These are phyloP conservation scores for Cosmia trapezina DNA, from an alignment of 2,888 invertebrate species.

Conservation along the genomic window DNA sequence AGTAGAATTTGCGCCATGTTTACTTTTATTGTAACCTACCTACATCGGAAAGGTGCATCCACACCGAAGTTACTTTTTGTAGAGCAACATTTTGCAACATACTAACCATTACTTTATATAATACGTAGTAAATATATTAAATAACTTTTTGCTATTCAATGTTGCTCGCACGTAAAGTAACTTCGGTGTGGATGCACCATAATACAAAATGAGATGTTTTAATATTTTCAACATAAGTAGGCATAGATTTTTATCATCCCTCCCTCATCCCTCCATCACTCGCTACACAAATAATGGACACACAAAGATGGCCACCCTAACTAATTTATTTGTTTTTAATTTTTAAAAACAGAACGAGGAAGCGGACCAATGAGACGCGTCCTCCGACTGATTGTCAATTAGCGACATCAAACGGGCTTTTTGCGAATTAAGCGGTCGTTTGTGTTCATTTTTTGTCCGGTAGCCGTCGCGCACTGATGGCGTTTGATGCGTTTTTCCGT, in stretches of 20 bases:
- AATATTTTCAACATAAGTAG: slow-evolving; percentile 1
- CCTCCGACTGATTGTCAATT: slow-evolving; percentile 90
- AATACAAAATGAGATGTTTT: background rate
- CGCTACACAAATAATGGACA: slow-evolving; percentile 64
- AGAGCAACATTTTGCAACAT: no score
- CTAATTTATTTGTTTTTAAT: slow-evolving; percentile 89
- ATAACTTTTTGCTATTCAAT: no score
- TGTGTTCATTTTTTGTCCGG: slow-evolving; percentile 89
- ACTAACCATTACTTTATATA: no score
- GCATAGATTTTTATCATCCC: slow-evolving; percentile 26
- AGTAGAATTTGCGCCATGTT: background rate
- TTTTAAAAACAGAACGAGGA: slow-evolving; percentile 88
- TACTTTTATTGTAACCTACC: background rate
- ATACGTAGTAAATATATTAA: no score
- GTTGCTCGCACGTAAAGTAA: no score
- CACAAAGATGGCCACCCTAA: slow-evolving; percentile 80
- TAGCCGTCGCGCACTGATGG: slow-evolving; percentile 79
- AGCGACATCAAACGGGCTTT: slow-evolving; percentile 91
- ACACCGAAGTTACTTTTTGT: no score
- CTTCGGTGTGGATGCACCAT: no score
- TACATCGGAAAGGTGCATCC: background rate
- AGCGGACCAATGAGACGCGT: slow-evolving; percentile 88
- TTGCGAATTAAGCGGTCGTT: slow-evolving; percentile 90
- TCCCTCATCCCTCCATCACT: slow-evolving; percentile 29
- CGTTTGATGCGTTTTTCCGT: slow-evolving; percentile 88